Evolutionary conservation across 2,113 vertebrate genomes (phyloP).

Genomic region (Octodon degus): DNA sequence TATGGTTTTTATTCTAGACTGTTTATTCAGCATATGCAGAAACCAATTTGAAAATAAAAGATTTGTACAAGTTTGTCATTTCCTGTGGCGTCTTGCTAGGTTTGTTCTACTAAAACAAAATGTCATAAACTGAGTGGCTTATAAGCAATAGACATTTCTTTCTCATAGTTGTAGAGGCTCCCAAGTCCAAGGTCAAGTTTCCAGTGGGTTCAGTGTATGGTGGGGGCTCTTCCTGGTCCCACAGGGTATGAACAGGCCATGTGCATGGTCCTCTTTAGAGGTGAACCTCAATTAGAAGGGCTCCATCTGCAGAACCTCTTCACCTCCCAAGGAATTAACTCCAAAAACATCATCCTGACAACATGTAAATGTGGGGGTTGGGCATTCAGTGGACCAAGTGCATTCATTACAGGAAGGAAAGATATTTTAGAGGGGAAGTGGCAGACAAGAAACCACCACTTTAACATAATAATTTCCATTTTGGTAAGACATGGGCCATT

Average conservation of each 20-base stretch:
- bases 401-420: not conserved
- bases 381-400: not conserved
- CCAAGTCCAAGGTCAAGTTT: not conserved
- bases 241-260: rapidly evolving
- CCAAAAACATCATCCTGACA: not conserved
- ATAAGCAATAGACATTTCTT: not conserved
- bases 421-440: not conserved
- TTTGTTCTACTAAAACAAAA: not conserved
- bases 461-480: not conserved
- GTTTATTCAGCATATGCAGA: conserved; percentile 49
- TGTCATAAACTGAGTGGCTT: not conserved
- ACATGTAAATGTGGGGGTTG: not conserved
- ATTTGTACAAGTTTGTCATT: conserved; percentile 16
- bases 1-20: conserved; percentile 24
- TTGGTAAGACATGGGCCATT: not conserved
- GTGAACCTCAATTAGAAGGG: not conserved
- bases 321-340: not conserved
- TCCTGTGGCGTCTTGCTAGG: not conserved
- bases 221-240: not conserved
- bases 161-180: not conserved
- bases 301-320: not conserved
- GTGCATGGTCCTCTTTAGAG: not conserved
- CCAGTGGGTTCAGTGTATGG: too few relatives aligned
- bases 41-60: conserved; percentile 37
- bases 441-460: not conserved